Percentiles rank a stretch among this genome's conserved stretches.
These are phyloP conservation scores for Sinopyrophorus schimmeli DNA, from an alignment of 2,888 invertebrate species.

Conservation along the genomic window DNA sequence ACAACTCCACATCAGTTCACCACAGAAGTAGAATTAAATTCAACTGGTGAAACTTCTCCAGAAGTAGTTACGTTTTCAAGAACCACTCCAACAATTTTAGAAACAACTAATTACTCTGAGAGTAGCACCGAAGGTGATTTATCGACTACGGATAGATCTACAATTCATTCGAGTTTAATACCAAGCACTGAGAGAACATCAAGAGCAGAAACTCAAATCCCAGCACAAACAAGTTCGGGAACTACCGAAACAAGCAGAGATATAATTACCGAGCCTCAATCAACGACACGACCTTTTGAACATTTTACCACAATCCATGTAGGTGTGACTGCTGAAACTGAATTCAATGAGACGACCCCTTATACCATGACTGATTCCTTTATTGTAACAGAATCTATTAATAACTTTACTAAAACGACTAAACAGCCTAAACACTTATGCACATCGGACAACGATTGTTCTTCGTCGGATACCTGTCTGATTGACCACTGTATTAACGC, in stretches of 20 bases:
- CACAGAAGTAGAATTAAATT: no score
- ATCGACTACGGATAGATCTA: no score
- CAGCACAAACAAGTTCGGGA: not conserved
- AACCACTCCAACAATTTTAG: no score
- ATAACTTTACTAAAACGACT: constrained; percentile 35
- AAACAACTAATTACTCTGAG: no score
- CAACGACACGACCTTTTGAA: not conserved
- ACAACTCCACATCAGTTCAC: no score
- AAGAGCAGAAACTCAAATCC: constrained; percentile 41
- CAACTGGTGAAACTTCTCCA: no score
- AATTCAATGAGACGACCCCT: no score
- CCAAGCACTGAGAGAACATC: no score
- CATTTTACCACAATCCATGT: not conserved
- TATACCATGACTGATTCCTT: constrained; percentile 58
- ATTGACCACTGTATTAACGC: constrained; percentile 67
- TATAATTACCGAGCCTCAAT: not conserved
- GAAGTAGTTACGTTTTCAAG: no score
- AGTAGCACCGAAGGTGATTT: no score
- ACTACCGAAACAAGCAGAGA: not conserved
- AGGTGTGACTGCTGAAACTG: no score
- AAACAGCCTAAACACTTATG: constrained; percentile 59
- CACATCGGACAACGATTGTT: constrained; percentile 66
- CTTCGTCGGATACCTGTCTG: constrained; percentile 65
- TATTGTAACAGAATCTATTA: constrained; percentile 16
- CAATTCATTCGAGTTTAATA: no score